Conservation (phyloP, 2,113 vertebrate genomes). For the Tichodroma muraria region DNA sequence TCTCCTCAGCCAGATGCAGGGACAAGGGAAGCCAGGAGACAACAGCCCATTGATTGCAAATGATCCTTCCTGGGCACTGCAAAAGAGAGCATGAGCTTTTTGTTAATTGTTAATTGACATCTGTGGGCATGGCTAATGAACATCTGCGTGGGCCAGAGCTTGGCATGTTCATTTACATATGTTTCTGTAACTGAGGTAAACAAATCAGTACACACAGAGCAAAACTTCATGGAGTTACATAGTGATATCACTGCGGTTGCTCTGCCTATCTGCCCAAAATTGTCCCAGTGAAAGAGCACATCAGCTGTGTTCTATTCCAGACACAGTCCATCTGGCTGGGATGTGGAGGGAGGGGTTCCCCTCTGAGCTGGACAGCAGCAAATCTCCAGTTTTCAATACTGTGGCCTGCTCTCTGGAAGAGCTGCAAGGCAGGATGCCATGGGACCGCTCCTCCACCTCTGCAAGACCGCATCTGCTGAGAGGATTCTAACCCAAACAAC, state of each 20-base stretch:
- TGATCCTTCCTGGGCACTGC: background rate
- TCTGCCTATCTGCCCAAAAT: background rate
- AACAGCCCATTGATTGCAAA: background rate
- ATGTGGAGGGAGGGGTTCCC: background rate
- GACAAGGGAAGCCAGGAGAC: background rate
- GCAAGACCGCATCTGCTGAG: background rate
- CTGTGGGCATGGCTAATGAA: background rate
- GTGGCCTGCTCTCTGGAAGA: background rate
- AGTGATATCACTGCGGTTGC: background rate
- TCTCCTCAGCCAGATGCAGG: background rate
- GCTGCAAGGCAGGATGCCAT: background rate
- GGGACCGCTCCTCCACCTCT: background rate
- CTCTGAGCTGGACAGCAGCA: background rate
- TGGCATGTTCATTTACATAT: background rate
- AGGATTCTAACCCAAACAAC: background rate
- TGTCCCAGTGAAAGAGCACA: background rate
- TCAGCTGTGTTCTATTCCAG: background rate
- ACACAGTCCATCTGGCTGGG: background rate
- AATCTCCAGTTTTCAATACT: background rate
- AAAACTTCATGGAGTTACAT: background rate
- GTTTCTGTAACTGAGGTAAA: background rate
- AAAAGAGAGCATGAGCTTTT: background rate
- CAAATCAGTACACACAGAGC: background rate
- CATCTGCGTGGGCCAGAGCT: background rate
- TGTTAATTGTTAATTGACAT: background rate